phyloP scores from a whole-genome alignment of 92 coral and sea anemone genomes.

The Palythoa heliodiscus region DNA sequence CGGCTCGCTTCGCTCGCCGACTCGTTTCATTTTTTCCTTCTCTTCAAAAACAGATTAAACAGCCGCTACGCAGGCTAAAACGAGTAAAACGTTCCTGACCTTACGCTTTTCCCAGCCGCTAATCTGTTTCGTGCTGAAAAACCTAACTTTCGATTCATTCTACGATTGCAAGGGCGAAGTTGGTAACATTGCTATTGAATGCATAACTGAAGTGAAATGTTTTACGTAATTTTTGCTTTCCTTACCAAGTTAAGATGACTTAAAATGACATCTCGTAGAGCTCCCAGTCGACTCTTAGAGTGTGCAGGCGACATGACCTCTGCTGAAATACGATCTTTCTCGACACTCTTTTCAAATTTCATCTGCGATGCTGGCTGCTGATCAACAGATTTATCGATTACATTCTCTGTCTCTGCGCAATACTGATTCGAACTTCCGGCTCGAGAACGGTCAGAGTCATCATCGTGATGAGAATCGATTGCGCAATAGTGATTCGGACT shows the following conservation, averaged over 20 bases:
- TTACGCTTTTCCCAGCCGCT: too few species aligned
- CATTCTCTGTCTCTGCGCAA: not conserved
- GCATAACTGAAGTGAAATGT: too few species aligned
- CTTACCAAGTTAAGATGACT: not conserved
- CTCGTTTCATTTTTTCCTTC: too few species aligned
- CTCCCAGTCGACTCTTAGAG: not conserved
- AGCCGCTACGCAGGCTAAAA: too few species aligned
- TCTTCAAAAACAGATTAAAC: too few species aligned
- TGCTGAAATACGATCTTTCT: not conserved
- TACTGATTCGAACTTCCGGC: not conserved
- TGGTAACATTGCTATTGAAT: too few species aligned
- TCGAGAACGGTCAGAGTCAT: not conserved
- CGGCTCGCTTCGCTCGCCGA: too few species aligned
- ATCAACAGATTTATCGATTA: not conserved
- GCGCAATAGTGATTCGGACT: not conserved
- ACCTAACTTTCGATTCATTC: too few species aligned
- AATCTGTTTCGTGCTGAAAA: too few species aligned
- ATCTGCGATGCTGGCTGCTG: not conserved
- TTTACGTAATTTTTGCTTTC: not conserved
- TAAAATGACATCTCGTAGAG: not conserved
- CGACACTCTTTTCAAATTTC: not conserved
- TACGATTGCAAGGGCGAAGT: too few species aligned
- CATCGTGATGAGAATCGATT: not conserved
- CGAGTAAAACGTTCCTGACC: too few species aligned
- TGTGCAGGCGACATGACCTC: constrained; percentile 10